Conservation (phyloP, 2,113 vertebrate genomes). For the Macquaria australasica region DNA sequence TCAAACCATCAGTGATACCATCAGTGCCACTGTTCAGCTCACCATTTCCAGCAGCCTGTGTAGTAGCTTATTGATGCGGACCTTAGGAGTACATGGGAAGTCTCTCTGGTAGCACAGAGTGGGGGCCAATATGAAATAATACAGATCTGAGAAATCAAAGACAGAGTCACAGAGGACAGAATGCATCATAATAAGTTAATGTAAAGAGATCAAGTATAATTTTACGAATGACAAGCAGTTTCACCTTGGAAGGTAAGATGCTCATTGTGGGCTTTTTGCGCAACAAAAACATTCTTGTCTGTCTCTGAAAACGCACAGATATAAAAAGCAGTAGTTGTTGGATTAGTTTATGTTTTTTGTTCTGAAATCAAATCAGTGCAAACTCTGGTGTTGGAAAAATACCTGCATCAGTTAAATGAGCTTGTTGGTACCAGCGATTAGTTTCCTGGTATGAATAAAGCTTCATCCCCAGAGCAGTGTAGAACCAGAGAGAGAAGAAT, state of each 20-base stretch:
- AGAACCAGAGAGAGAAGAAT: conserved; percentile 62
- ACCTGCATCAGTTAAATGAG: conserved; percentile 34
- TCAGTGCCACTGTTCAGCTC: conserved; percentile 26
- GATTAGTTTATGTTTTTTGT: neutral
- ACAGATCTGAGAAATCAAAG: conserved; percentile 52
- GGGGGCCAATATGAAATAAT: conserved; percentile 72
- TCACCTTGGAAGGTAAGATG: conserved; percentile 59
- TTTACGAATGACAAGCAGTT: neutral
- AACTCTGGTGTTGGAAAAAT: neutral
- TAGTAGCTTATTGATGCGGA: conserved; percentile 60
- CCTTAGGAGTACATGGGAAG: conserved; percentile 53
- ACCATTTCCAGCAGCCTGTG: conserved; percentile 71
- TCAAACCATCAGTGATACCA: neutral
- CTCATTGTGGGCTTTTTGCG: neutral
- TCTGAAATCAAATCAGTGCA: neutral
- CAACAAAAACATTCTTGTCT: neutral
- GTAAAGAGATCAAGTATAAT: neutral
- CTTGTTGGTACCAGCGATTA: conserved; percentile 64
- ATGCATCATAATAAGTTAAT: neutral
- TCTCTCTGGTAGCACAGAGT: conserved; percentile 70
- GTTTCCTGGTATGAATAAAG: conserved; percentile 68
- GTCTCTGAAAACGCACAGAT: conserved; percentile 24
- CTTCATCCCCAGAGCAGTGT: conserved; percentile 61
- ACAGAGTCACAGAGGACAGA: conserved; percentile 6
- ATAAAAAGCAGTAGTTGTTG: neutral